These are phyloP conservation scores for Catamblyrhynchus diadema DNA, from an alignment of 2,797 vertebrate genomes.

Conservation along the genomic window DNA sequence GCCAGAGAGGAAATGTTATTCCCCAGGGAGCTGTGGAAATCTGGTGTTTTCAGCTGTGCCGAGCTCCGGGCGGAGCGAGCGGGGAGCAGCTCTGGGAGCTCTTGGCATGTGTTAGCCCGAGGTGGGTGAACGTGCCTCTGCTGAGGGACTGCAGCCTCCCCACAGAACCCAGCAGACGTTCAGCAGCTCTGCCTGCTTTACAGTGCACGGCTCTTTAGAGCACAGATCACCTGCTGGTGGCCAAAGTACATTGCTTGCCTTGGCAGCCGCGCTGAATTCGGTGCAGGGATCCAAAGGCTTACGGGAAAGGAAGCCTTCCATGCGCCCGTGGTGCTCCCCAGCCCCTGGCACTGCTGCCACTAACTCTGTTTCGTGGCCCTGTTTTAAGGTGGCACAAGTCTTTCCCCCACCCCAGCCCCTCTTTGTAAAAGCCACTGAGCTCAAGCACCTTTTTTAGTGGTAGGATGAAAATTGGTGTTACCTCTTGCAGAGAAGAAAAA, in stretches of 20 bases:
- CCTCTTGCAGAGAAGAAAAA: not conserved
- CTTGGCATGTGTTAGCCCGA: fast-evolving
- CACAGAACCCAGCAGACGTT: fast-evolving
- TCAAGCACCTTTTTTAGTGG: not conserved
- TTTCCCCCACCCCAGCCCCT: not conserved
- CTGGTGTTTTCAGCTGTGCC: fast-evolving
- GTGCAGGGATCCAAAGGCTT: not conserved
- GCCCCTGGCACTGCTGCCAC: not conserved
- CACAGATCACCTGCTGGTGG: not conserved
- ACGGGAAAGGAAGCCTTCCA: not conserved
- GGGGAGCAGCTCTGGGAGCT: not conserved
- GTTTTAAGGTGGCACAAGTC: not conserved
- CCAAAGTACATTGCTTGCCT: conserved; percentile 6
- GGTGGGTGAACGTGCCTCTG: not conserved
- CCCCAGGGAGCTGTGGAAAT: not conserved
- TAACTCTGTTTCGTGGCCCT: not conserved
- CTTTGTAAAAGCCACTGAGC: not conserved
- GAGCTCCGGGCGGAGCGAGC: fast-evolving
- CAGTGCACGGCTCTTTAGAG: not conserved
- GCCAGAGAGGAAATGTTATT: fast-evolving
- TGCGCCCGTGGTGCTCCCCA: not conserved
- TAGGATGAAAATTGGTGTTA: not conserved
- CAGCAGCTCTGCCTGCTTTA: not conserved
- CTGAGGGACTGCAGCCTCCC: not conserved
- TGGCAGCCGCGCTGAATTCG: not conserved